Evolutionary conservation across 2,888 invertebrate genomes (phyloP).

Genomic region (Chironomus riparius): DNA sequence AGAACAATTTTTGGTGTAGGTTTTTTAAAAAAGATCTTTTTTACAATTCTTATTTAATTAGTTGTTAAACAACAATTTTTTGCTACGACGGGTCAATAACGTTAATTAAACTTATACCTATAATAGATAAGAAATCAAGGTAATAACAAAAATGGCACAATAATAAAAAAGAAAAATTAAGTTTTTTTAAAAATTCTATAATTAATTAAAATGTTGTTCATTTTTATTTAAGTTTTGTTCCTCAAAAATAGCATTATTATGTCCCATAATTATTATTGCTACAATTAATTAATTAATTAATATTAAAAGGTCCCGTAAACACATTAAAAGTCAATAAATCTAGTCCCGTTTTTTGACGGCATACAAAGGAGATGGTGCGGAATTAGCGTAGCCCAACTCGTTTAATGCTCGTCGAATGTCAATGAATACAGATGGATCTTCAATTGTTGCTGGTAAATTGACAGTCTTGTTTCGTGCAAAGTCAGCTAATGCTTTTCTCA

Average conservation of each 20-base stretch:
- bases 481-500: conserved; percentile 75
- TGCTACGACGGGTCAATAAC: conserved; percentile 2
- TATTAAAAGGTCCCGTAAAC: neutral
- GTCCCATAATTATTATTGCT: too few relatives aligned
- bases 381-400: conserved; percentile 63
- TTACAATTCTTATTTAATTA: neutral
- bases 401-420: conserved; percentile 69
- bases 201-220: neutral
- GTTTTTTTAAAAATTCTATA: neutral
- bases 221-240: too few relatives aligned
- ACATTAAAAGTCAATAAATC: neutral
- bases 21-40: neutral
- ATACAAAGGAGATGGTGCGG: conserved; percentile 54
- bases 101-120: neutral
- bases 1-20: neutral
- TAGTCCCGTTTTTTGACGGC: conserved; percentile 11
- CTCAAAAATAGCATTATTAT: too few relatives aligned
- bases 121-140: neutral
- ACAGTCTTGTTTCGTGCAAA: conserved; percentile 72
- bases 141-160: neutral
- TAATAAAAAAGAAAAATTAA: neutral
- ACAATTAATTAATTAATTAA: too few relatives aligned
- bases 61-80: conserved; percentile 10
- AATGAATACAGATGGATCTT: conserved; percentile 72
- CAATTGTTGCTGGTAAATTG: conserved; percentile 76